Evolutionary conservation across 1,140 invertebrate genomes (phyloP).

Genomic region (Anthonomus grandis): DNA sequence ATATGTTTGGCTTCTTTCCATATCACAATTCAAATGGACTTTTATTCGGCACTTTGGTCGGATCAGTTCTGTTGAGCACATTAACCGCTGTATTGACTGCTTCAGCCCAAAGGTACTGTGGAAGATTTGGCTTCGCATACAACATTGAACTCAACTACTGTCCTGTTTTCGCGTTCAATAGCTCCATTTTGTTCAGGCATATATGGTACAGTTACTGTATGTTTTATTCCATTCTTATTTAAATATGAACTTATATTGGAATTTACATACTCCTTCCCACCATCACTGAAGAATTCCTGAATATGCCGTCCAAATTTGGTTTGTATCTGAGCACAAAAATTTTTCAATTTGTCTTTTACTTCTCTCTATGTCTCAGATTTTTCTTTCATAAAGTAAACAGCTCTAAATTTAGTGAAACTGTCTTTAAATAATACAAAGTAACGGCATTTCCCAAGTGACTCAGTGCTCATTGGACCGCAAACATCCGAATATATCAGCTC

Average conservation of each 20-base stretch:
- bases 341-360: slow-evolving; percentile 30
- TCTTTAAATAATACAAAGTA: slow-evolving; percentile 45
- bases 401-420: slow-evolving; percentile 35
- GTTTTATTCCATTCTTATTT: slow-evolving; percentile 39
- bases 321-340: slow-evolving; percentile 38
- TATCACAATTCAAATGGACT: slow-evolving; percentile 29
- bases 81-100: too few relatives aligned
- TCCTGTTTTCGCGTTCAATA: slow-evolving; percentile 41
- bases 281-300: slow-evolving; percentile 43
- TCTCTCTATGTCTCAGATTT: slow-evolving; percentile 41
- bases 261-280: slow-evolving; percentile 47
- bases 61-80: too few relatives aligned
- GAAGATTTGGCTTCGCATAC: slow-evolving; percentile 1
- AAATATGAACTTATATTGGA: slow-evolving; percentile 30
- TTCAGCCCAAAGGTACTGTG: too few relatives aligned
- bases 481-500: slow-evolving; percentile 45
- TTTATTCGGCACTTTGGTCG: too few relatives aligned
- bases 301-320: slow-evolving; percentile 39
- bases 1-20: slow-evolving; percentile 21
- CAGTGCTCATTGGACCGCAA: slow-evolving; percentile 47
- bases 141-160: slow-evolving; percentile 32
- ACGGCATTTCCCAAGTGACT: slow-evolving; percentile 39
- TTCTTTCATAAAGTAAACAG: slow-evolving; percentile 40
- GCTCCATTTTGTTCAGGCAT: slow-evolving; percentile 50
- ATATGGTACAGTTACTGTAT: slow-evolving; percentile 45